A percentile compares a stretch with the other conserved stretches of the same genome.
phyloP scores from a whole-genome alignment of 2,888 invertebrate species.

The Agrochola litura region DNA sequence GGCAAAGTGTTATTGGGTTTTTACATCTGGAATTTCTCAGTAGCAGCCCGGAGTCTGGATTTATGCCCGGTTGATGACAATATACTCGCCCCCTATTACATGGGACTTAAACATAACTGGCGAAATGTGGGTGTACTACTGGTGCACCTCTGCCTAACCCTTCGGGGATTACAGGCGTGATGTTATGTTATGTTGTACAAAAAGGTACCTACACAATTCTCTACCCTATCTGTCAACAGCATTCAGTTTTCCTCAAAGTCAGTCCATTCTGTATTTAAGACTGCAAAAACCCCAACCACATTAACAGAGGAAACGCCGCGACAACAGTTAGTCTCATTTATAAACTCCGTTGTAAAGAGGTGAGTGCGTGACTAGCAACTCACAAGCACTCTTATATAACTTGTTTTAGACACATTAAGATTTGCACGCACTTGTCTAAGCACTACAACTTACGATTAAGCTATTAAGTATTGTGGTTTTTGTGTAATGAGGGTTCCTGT shows the following conservation, averaged over 20 bases:
- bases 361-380: constrained; percentile 76
- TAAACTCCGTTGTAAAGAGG: constrained; percentile 58
- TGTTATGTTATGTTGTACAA: neutral
- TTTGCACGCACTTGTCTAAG: constrained; percentile 58
- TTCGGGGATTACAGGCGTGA: too few species aligned
- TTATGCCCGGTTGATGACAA: too few species aligned
- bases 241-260: neutral
- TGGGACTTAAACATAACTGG: too few species aligned
- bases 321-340: constrained; percentile 53
- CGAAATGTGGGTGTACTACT: too few species aligned
- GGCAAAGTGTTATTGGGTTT: too few species aligned
- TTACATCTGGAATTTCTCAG: too few species aligned
- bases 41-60: too few species aligned
- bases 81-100: too few species aligned
- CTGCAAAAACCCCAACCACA: constrained; percentile 5
- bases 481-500: constrained; percentile 58
- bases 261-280: neutral
- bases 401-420: constrained; percentile 64
- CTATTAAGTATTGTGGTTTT: constrained; percentile 56
- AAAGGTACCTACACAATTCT: neutral
- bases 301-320: constrained; percentile 23
- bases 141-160: too few species aligned
- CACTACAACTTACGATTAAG: constrained; percentile 60
- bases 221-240: neutral
- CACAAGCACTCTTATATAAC: constrained; percentile 72